Evolutionary conservation across 2,888 invertebrate species (phyloP), one percentile per base, ranked within the genome.

Genomic region (Yponomeuta sedellus): DNA sequence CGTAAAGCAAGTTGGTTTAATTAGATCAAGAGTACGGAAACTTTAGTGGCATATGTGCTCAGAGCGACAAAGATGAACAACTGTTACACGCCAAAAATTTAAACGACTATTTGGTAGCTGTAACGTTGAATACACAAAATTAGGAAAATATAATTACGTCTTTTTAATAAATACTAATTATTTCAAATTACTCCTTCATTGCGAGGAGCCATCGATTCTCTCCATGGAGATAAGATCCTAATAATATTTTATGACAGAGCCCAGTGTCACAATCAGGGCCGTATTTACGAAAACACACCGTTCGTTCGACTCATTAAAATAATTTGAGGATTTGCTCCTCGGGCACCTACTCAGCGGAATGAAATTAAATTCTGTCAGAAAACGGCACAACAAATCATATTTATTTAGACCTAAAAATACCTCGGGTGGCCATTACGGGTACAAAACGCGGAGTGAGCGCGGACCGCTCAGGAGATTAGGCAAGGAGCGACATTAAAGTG

Each of bases 401-500:
- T 91, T 90, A 90, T 91, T 90, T 90, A 89, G 85, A 89, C 85
- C 88, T 88, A 89, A 90, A 89, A 91, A 90, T 89, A 90, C 88
- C 88, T 88, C 88, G 82, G 88, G 87, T 84, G 85, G 85, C 90
- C 88, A 89, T 91, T 90, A 89, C 77, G 74, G 75, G 80, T 77
- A 81, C 85, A 81, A 83, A 82, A 79, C 85, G 86, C 82, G 86
- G 83, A 83, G 82, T 79, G 77, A 73, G 80, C 80, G 77, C 78
- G 77, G 81, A 77, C 83, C 85, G 85, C 81, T 79, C 83, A 78
- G 84, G 89, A 90, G 91, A 91, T 91, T 91, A 91, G 86, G 88
- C 88, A 90, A 90, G 89, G 85, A 88, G 87, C 80, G 89, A 90
- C 90, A 89, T 90, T 91, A 89, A 88, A 91, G 87, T 82, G 83